A percentile compares a stretch with the other conserved stretches of the same genome.
Evolutionary conservation across 2,888 invertebrate genomes (phyloP).

Genomic region (Cephonodes hylas): DNA sequence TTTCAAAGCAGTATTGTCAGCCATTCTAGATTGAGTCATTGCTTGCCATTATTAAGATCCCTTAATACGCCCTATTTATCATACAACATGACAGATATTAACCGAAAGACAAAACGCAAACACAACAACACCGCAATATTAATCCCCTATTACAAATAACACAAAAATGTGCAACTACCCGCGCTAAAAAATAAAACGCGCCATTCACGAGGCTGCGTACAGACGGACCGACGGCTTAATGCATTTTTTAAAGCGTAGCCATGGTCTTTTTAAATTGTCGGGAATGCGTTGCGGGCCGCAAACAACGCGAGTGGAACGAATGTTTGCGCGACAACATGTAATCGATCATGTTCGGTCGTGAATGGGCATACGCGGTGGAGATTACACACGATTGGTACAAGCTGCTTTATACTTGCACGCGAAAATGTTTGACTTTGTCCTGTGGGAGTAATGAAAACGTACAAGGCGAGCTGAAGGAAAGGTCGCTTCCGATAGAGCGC

Average conservation of each 20-base stretch:
- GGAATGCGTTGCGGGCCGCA: background rate
- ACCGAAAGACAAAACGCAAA: background rate
- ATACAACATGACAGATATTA: no score
- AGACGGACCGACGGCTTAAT: background rate
- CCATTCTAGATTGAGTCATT: no score
- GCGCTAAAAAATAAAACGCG: background rate
- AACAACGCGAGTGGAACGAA: background rate
- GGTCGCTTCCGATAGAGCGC: no score
- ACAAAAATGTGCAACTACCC: background rate
- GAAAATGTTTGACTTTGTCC: no score
- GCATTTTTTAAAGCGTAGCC: constrained; percentile 3
- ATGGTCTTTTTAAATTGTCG: constrained; percentile 2
- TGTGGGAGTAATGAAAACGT: no score
- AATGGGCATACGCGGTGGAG: background rate
- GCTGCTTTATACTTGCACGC: no score
- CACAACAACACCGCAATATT: background rate
- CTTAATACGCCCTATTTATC: no score
- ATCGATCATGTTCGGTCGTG: background rate
- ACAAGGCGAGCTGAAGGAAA: no score
- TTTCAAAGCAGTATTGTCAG: no score
- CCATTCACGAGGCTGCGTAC: constrained; percentile 4
- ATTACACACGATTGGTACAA: no score
- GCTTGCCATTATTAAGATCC: no score
- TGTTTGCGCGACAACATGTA: background rate
- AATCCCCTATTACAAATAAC: background rate